Evolutionary conservation across 2,888 invertebrate genomes (phyloP).

Genomic region (Tineola bisselliella): DNA sequence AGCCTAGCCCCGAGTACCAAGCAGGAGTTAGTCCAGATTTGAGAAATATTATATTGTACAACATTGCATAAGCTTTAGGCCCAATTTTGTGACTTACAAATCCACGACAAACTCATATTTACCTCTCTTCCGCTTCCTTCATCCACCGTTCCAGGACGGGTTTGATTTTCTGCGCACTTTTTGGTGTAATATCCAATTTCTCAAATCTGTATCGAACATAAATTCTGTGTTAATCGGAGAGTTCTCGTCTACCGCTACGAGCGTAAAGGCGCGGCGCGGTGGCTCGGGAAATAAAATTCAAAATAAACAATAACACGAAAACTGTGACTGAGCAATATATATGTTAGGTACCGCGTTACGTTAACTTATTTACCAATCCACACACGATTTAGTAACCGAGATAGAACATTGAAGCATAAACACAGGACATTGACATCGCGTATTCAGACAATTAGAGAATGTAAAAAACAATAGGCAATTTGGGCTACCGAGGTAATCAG

Average conservation of each 20-base stretch:
- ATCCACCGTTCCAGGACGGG: conserved; percentile 99
- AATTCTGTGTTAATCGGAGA: conserved; percentile 52
- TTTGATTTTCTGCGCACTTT: conserved; percentile 99
- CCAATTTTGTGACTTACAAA: conserved; percentile 56
- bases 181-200: conserved; percentile 98
- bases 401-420: conserved; percentile 52
- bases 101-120: conserved; percentile 55
- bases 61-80: conserved; percentile 54
- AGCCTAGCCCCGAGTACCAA: conserved; percentile 42
- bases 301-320: neutral
- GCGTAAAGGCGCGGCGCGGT: conserved; percentile 20
- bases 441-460: conserved; percentile 45
- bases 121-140: conserved; percentile 98
- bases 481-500: conserved; percentile 60
- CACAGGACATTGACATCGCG: conserved; percentile 76
- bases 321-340: neutral
- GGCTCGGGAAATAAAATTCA: conserved; percentile 10
- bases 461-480: conserved; percentile 65
- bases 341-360: neutral
- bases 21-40: conserved; percentile 67
- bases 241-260: conserved; percentile 32
- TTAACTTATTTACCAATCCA: conserved; percentile 10
- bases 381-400: conserved; percentile 6
- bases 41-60: conserved; percentile 50
- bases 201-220: conserved; percentile 87